phyloP scores from a whole-genome alignment of 2,113 vertebrate species.

The Vimba vimba region DNA sequence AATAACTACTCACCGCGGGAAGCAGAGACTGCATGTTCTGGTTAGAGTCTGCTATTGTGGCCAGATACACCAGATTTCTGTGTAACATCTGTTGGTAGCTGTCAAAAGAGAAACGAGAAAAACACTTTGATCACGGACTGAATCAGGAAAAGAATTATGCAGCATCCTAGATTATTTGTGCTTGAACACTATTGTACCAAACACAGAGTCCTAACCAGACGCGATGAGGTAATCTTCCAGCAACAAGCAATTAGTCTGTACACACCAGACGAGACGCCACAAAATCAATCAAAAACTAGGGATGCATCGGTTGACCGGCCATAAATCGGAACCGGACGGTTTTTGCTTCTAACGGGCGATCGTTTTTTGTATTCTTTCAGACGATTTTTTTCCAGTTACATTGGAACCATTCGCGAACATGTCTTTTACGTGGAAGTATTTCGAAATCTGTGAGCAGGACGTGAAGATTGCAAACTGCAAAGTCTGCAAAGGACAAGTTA shows the following conservation, averaged over 20 bases:
- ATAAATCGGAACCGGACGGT: too few species aligned
- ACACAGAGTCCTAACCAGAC: too few species aligned
- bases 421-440: not conserved
- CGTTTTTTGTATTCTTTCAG: too few species aligned
- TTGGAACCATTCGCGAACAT: not conserved
- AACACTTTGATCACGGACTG: not conserved
- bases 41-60: constrained; percentile 99
- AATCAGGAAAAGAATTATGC: not conserved
- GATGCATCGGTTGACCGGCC: too few species aligned
- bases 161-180: not conserved
- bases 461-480: constrained; percentile 3
- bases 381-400: too few species aligned
- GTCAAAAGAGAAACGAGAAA: constrained; percentile 61
- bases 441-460: not conserved
- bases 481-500: too few species aligned
- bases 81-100: constrained; percentile 99
- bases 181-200: not conserved
- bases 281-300: too few species aligned
- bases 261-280: too few species aligned
- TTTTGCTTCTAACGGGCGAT: too few species aligned
- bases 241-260: too few species aligned
- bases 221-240: too few species aligned
- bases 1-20: constrained; percentile 91
- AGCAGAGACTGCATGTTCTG: constrained; percentile 98
- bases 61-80: constrained; percentile 97